Conservation (phyloP, 2,113 vertebrate species). For the Microcebus lehilahytsara region DNA sequence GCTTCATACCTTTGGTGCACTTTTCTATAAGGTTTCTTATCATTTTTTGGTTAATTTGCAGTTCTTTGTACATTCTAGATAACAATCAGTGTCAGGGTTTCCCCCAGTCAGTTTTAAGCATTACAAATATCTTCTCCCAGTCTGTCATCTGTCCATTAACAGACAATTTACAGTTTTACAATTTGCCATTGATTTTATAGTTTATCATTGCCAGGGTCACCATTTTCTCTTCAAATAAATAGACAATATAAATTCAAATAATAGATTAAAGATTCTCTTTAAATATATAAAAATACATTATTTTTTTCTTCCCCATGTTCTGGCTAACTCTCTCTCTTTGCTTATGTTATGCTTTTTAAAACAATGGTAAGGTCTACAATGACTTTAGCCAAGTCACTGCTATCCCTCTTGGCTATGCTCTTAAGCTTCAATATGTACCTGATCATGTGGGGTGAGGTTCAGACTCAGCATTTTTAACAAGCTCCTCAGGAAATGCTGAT, state of each 20-base stretch:
- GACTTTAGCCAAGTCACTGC: not conserved
- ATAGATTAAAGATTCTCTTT: not conserved
- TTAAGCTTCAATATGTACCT: not conserved
- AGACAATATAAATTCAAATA: not conserved
- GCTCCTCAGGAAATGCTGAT: not conserved
- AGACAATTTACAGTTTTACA: not conserved
- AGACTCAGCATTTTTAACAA: not conserved
- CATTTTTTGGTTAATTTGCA: not conserved
- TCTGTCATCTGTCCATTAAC: not conserved
- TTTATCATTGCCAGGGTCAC: not conserved
- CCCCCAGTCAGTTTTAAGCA: not conserved
- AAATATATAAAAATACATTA: not conserved
- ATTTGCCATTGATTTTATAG: not conserved
- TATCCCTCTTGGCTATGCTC: not conserved
- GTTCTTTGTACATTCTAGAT: not conserved
- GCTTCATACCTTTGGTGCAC: not conserved
- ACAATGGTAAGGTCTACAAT: not conserved
- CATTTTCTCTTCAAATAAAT: conserved; percentile 38
- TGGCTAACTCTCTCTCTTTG: not conserved
- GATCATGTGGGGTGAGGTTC: accelerated
- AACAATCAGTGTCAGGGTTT: not conserved
- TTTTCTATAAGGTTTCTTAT: not conserved
- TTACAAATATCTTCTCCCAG: not conserved
- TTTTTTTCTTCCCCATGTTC: not conserved
- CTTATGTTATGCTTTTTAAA: not conserved